Evolutionary conservation across 2,888 invertebrate species (phyloP).

Genomic region (Catocala sponsa): DNA sequence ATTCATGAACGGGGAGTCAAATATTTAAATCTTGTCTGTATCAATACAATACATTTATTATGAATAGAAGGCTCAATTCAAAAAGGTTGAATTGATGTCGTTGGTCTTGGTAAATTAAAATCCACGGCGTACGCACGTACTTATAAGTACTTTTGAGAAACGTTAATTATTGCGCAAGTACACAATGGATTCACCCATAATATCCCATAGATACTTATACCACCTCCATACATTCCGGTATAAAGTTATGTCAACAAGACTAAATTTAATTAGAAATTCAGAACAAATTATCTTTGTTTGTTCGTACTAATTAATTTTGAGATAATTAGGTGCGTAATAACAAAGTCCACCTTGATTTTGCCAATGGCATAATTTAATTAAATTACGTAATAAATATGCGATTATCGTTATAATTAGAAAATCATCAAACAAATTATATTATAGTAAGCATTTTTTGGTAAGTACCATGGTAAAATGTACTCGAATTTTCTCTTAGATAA

Average conservation of each 20-base stretch:
- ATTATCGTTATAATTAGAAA: background rate
- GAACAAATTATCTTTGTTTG: conserved; percentile 3
- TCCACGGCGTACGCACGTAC: no score
- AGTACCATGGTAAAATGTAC: no score
- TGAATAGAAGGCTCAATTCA: no score
- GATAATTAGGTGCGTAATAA: conserved; percentile 2
- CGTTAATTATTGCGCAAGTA: no score
- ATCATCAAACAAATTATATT: background rate
- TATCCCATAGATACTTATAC: background rate
- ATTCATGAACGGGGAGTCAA: no score
- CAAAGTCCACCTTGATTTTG: background rate
- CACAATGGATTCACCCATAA: no score
- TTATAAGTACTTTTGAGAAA: no score
- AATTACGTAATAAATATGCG: background rate
- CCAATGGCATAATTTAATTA: background rate
- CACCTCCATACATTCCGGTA: background rate
- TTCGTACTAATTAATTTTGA: conserved; percentile 3
- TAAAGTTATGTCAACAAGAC: background rate
- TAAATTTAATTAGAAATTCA: background rate
- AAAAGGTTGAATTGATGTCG: no score
- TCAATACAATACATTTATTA: no score
- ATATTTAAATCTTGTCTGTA: no score
- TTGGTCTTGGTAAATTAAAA: no score
- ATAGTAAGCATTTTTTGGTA: background rate
- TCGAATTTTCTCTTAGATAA: no score